These are phyloP conservation scores for Oceanodroma tethys DNA, from an alignment of 2,113 vertebrate genomes.

Conservation along the genomic window DNA sequence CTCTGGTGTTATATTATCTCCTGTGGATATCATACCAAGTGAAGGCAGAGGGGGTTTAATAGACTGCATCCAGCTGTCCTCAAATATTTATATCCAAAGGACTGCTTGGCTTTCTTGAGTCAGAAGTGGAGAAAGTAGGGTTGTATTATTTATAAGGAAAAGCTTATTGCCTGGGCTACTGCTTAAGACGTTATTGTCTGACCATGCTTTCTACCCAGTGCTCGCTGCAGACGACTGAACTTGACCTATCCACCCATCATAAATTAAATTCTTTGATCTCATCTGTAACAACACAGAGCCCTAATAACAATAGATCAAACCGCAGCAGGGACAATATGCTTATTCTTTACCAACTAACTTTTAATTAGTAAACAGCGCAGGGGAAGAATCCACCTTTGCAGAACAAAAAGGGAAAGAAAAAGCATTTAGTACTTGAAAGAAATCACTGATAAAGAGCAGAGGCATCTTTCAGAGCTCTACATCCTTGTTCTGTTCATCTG, in stretches of 20 bases:
- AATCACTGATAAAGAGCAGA: conserved; percentile 10
- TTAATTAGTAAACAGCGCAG: conserved; percentile 63
- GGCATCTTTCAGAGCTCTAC: conserved; percentile 46
- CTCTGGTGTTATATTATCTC: neutral
- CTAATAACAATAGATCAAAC: conserved; percentile 58
- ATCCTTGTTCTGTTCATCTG: conserved; percentile 4
- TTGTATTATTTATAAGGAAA: neutral
- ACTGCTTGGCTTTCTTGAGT: neutral
- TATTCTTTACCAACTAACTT: conserved; percentile 44
- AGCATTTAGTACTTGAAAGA: conserved; percentile 18
- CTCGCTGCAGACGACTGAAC: conserved; percentile 50
- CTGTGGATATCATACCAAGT: neutral
- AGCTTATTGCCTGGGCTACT: neutral
- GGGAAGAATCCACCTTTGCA: conserved; percentile 12
- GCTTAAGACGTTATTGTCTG: conserved; percentile 33
- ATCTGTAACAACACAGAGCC: conserved; percentile 50
- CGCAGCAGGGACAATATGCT: conserved; percentile 6
- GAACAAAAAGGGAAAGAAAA: conserved; percentile 22
- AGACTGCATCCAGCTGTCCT: neutral
- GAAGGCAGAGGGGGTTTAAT: neutral
- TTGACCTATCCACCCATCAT: conserved; percentile 60
- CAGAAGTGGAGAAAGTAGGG: neutral
- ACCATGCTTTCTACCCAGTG: neutral
- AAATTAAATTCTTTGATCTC: conserved; percentile 75
- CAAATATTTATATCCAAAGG: neutral